Evolutionary conservation across 1,140 invertebrate genomes (phyloP).

Genomic region (Lethrus apterus): DNA sequence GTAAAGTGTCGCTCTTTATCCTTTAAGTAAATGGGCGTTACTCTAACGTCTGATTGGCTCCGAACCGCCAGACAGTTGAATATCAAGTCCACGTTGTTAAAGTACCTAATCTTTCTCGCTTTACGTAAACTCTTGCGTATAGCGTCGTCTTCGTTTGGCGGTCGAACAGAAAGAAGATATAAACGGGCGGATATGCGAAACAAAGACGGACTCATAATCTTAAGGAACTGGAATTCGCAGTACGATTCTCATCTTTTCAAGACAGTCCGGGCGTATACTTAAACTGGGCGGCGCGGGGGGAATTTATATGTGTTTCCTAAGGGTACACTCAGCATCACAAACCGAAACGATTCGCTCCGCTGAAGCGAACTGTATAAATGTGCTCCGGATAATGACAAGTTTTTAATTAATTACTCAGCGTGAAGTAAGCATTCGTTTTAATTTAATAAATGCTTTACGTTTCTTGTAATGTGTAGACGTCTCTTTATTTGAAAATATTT

Average conservation of each 20-base stretch:
- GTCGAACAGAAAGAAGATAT: conserved; percentile 6
- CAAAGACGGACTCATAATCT: conserved; percentile 29
- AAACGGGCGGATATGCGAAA: conserved; percentile 17
- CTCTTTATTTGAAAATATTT: conserved; percentile 7
- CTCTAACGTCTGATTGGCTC: conserved; percentile 6
- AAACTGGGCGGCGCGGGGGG: conserved; percentile 19
- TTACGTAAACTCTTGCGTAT: not conserved
- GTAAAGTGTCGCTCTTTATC: conserved; percentile 38
- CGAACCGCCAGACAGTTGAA: conserved; percentile 19
- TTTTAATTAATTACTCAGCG: conserved; percentile 34
- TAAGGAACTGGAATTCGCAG: conserved; percentile 38
- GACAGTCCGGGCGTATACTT: conserved; percentile 37
- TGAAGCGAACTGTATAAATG: conserved; percentile 27
- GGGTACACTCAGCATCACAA: conserved; percentile 30
- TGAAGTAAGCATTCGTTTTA: conserved; percentile 26
- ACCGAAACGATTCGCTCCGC: conserved; percentile 28
- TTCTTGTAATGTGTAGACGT: conserved; percentile 20
- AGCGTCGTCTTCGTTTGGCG: not conserved
- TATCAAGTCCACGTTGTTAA: conserved; percentile 35
- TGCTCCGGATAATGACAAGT: conserved; percentile 33
- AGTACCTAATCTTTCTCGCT: conserved; percentile 25
- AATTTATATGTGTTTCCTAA: conserved; percentile 35
- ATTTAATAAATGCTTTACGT: conserved; percentile 28
- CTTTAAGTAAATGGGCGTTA: conserved; percentile 38
- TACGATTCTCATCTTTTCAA: conserved; percentile 37